Conservation (phyloP, 2,113 vertebrate species). For the Alexandromys fortis region DNA sequence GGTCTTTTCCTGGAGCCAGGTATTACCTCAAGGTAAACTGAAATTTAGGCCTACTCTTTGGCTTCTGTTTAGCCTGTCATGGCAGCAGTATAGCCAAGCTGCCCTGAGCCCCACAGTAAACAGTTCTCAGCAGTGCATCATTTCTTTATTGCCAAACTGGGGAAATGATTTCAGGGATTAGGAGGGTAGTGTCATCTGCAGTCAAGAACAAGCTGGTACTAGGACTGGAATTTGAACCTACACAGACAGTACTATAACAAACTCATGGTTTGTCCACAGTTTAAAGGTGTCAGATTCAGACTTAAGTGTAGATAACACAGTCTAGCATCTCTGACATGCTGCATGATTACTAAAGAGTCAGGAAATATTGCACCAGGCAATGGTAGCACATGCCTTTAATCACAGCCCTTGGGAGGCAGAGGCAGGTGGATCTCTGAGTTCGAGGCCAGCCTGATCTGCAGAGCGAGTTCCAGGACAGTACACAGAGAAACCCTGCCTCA, state of each 20-base stretch:
- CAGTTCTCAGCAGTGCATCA: neutral
- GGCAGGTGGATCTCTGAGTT: too few relatives aligned
- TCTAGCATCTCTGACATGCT: neutral
- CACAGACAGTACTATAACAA: neutral
- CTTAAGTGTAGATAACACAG: neutral
- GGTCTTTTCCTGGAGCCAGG: too few relatives aligned
- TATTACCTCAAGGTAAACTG: too few relatives aligned
- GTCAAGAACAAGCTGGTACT: neutral
- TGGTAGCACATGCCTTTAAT: too few relatives aligned
- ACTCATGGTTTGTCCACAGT: constrained; percentile 2
- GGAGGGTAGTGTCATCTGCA: neutral
- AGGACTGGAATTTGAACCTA: constrained; percentile 21
- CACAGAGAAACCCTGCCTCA: too few relatives aligned
- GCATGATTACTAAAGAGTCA: neutral
- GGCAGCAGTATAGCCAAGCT: too few relatives aligned
- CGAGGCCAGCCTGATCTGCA: too few relatives aligned
- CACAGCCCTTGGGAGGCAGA: too few relatives aligned
- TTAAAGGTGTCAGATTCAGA: constrained; percentile 15
- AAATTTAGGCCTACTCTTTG: too few relatives aligned
- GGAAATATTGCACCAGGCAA: too few relatives aligned
- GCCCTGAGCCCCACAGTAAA: neutral
- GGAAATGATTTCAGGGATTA: neutral
- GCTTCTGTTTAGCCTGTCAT: too few relatives aligned
- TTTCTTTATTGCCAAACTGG: constrained; percentile 23
- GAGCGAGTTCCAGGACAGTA: too few relatives aligned